phyloP scores from a whole-genome alignment of 2,113 vertebrate genomes.

The Pollachius pollachius region DNA sequence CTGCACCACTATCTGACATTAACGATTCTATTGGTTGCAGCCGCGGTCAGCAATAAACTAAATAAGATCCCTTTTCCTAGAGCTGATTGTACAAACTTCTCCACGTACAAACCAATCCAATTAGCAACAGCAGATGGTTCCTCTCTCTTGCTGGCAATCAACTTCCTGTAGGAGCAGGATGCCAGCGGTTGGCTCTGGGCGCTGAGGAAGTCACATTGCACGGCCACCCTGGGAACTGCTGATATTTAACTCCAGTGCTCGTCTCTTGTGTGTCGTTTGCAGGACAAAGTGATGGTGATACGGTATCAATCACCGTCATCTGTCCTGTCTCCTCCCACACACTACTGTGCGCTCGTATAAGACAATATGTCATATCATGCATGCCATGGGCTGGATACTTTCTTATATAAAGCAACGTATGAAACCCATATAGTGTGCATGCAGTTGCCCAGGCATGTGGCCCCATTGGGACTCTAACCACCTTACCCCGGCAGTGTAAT shows the following conservation, averaged over 20 bases:
- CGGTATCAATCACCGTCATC: neutral
- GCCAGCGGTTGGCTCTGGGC: conserved; percentile 6
- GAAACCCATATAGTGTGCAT: too few species aligned
- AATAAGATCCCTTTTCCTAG: neutral
- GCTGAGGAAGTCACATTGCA: conserved; percentile 16
- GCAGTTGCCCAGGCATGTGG: too few species aligned
- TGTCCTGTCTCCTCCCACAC: conserved; percentile 1
- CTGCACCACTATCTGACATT: neutral
- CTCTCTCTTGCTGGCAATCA: neutral
- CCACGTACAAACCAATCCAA: neutral
- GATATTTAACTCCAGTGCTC: conserved; percentile 3
- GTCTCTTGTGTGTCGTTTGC: neutral
- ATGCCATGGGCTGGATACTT: too few species aligned
- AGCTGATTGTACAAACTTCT: neutral
- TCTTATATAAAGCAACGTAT: too few species aligned
- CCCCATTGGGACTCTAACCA: too few species aligned
- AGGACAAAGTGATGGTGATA: neutral
- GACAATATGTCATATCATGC: too few species aligned
- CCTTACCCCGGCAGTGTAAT: too few species aligned
- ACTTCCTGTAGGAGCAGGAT: conserved; percentile 1
- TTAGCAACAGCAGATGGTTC: neutral
- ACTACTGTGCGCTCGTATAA: neutral
- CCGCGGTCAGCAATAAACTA: too few species aligned
- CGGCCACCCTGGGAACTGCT: conserved; percentile 12
- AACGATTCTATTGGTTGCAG: neutral